A percentile compares a stretch with the other conserved stretches of the same genome.
These are phyloP conservation scores for Zaprionus inermis DNA, from an alignment of 1,140 invertebrate genomes.

Conservation along the genomic window DNA sequence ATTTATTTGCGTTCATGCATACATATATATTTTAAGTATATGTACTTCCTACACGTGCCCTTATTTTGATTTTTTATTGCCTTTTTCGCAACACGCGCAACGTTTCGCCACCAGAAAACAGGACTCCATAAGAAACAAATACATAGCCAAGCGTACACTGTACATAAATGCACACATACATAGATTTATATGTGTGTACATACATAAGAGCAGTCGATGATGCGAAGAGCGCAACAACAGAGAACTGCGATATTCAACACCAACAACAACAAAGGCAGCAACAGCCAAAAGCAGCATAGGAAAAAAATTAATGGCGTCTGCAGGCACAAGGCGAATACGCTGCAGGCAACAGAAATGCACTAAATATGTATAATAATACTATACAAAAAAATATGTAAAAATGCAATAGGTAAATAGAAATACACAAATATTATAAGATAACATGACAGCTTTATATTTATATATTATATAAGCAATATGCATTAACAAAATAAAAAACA, in stretches of 20 bases:
- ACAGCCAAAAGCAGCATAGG: neutral
- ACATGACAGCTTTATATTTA: no score
- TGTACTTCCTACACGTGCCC: slow-evolving; percentile 66
- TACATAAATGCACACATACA: neutral
- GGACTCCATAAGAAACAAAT: slow-evolving; percentile 17
- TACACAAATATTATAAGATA: neutral
- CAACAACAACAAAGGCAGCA: slow-evolving; percentile 19
- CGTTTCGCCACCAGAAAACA: slow-evolving; percentile 40
- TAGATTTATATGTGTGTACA: neutral
- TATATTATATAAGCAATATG: no score
- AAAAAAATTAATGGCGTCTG: neutral
- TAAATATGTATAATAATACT: no score
- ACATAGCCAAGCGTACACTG: no score
- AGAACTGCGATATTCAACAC: slow-evolving; percentile 37
- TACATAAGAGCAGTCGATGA: slow-evolving; percentile 55
- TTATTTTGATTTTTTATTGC: slow-evolving; percentile 62
- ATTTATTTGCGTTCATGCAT: neutral
- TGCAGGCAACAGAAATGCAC: neutral
- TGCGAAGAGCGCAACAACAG: slow-evolving; percentile 45
- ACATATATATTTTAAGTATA: neutral
- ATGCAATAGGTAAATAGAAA: neutral
- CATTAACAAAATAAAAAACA: no score
- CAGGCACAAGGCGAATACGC: neutral
- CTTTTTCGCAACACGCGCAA: slow-evolving; percentile 55
- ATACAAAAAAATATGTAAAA: neutral